Conservation (phyloP, 2,888 invertebrate genomes). For the Malacosoma neustria region DNA sequence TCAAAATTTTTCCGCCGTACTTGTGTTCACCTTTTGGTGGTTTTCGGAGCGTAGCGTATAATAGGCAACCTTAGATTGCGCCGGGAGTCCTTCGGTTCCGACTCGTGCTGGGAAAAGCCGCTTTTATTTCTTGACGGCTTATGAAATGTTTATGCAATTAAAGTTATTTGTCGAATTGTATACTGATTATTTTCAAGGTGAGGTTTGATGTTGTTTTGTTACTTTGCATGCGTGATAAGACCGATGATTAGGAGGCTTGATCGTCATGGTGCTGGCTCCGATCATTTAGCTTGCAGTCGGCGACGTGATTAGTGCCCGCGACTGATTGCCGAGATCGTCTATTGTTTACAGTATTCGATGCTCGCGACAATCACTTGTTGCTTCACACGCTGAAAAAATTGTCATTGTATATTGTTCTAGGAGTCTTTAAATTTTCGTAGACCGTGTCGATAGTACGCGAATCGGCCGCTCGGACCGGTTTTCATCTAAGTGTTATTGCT, state of each 20-base stretch:
- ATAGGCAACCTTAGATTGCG: constrained; percentile 71
- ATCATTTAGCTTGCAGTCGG: constrained; percentile 15
- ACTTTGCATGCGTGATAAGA: constrained; percentile 4
- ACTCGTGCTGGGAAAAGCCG: constrained; percentile 62
- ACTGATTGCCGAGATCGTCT: constrained; percentile 35
- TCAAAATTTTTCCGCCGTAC: constrained; percentile 69
- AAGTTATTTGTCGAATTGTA: constrained; percentile 37
- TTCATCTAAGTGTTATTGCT: constrained; percentile 21
- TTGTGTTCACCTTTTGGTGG: constrained; percentile 65
- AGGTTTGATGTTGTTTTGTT: constrained; percentile 4
- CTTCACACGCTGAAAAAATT: constrained; percentile 37
- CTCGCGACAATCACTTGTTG: constrained; percentile 35
- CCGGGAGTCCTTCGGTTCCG: constrained; percentile 58
- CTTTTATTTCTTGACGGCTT: constrained; percentile 46
- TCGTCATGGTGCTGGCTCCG: constrained; percentile 30
- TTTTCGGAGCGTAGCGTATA: constrained; percentile 74
- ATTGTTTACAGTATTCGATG: constrained; percentile 40
- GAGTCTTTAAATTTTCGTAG: constrained; percentile 36
- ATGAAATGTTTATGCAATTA: constrained; percentile 46
- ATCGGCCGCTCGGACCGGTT: constrained; percentile 26
- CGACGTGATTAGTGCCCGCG: constrained; percentile 32
- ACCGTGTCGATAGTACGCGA: constrained; percentile 24
- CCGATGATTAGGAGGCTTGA: constrained; percentile 2
- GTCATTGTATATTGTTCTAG: constrained; percentile 44
- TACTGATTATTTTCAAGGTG: constrained; percentile 38